Evolutionary conservation across 2,797 vertebrate species (phyloP).

Genomic region (Leuciscus waleckii): DNA sequence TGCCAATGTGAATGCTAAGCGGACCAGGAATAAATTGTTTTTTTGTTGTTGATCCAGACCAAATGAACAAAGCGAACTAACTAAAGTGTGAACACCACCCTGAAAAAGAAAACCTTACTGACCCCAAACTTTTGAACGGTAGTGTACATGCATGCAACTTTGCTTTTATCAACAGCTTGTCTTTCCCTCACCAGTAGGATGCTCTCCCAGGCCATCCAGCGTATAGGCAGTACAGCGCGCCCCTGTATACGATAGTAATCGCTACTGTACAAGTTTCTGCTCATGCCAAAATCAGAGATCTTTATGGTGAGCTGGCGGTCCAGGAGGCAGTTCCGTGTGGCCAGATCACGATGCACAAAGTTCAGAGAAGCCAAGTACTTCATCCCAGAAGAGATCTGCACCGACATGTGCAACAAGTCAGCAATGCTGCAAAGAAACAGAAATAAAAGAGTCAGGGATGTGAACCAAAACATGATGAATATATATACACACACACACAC

Average conservation of each 20-base stretch:
- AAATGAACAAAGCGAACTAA: background rate
- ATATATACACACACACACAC: no score
- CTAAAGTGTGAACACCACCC: no score
- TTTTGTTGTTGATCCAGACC: no score
- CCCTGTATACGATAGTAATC: conserved; percentile 80
- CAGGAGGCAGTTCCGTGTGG: conserved; percentile 76
- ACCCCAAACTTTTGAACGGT: background rate
- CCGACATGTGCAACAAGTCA: conserved; percentile 74
- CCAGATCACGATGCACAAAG: conserved; percentile 77
- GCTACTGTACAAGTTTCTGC: conserved; percentile 76
- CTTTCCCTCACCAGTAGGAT: conserved; percentile 71
- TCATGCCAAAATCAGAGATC: conserved; percentile 79
- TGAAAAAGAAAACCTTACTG: background rate
- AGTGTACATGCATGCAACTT: background rate
- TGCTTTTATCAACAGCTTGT: conserved; percentile 16
- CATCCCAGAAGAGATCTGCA: conserved; percentile 76
- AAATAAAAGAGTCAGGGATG: background rate
- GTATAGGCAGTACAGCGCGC: conserved; percentile 75
- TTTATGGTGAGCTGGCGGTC: conserved; percentile 77
- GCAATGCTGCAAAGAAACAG: conserved; percentile 57
- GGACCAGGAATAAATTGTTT: no score
- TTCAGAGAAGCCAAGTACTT: conserved; percentile 76
- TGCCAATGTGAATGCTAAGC: no score
- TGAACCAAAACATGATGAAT: background rate
- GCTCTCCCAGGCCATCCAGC: conserved; percentile 81